Evolutionary conservation across 2,113 vertebrate species (phyloP).

Genomic region (Pachyramphus minor): DNA sequence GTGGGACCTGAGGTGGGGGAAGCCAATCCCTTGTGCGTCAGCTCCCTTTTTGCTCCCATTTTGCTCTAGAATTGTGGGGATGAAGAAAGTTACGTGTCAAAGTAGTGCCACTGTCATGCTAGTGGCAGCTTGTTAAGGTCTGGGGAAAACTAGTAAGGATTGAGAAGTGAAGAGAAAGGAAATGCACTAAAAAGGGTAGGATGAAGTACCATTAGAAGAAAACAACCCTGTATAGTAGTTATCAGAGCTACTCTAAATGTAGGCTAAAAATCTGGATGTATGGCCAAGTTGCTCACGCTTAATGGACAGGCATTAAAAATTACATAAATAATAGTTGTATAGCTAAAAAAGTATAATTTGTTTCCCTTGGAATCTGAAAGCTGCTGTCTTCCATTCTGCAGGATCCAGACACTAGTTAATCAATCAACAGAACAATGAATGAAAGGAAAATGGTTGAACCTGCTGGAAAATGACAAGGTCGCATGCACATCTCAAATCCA

Average conservation of each 20-base stretch:
- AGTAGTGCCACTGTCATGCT: not conserved
- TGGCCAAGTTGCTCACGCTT: not conserved
- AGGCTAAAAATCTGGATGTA: not conserved
- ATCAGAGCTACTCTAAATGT: not conserved
- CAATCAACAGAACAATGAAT: not conserved
- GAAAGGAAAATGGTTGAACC: not conserved
- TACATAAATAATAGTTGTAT: not conserved
- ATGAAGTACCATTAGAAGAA: not conserved
- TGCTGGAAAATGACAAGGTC: not conserved
- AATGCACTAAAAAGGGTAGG: not conserved
- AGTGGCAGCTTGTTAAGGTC: not conserved
- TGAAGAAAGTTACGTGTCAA: not conserved
- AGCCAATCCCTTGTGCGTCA: not conserved
- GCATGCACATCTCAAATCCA: not conserved
- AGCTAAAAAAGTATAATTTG: not conserved
- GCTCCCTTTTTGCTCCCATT: not conserved
- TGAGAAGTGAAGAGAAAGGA: not conserved
- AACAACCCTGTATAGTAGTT: not conserved
- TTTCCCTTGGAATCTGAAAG: not conserved
- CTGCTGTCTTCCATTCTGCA: not conserved
- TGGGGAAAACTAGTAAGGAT: not conserved
- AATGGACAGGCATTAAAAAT: not conserved
- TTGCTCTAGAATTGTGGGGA: not conserved
- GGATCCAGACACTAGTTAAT: not conserved
- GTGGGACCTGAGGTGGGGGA: not conserved